phyloP scores from a whole-genome alignment of 2,888 invertebrate species.

The Tanaodytes sp. region DNA sequence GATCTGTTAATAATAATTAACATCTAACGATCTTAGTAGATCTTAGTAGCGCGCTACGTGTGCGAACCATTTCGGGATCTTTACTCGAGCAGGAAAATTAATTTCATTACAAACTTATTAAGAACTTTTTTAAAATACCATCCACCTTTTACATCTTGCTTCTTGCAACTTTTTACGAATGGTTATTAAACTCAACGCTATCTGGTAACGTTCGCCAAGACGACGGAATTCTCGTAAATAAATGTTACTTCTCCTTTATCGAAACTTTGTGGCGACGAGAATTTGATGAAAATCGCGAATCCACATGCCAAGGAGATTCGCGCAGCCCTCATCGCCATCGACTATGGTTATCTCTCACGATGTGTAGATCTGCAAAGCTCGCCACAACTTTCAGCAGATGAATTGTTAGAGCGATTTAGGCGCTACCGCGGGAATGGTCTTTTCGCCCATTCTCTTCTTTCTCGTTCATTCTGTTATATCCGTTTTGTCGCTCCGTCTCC shows the following conservation, averaged over 20 bases:
- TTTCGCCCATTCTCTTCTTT: conserved; percentile 56
- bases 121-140: too few species aligned
- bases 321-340: conserved; percentile 34
- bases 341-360: conserved; percentile 45
- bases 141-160: too few species aligned
- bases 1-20: too few species aligned
- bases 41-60: too few species aligned
- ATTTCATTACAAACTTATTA: too few species aligned
- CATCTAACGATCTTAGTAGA: too few species aligned
- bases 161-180: too few species aligned
- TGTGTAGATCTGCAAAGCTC: conserved; percentile 69
- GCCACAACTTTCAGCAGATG: conserved; percentile 71
- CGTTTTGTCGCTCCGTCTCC: conserved; percentile 43
- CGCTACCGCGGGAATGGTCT: conserved; percentile 68
- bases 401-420: conserved; percentile 72
- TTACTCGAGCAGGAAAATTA: too few species aligned
- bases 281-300: conserved; percentile 42
- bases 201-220: too few species aligned
- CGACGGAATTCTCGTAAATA: too few species aligned
- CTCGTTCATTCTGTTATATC: conserved; percentile 43
- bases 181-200: too few species aligned
- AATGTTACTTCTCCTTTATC: conserved; percentile 45
- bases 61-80: too few species aligned
- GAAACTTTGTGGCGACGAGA: conserved; percentile 35
- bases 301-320: conserved; percentile 35